A percentile compares a stretch with the other conserved stretches of the same genome.
Evolutionary conservation across 1,140 invertebrate species (phyloP).

Genomic region (Drosophila mojavensis): DNA sequence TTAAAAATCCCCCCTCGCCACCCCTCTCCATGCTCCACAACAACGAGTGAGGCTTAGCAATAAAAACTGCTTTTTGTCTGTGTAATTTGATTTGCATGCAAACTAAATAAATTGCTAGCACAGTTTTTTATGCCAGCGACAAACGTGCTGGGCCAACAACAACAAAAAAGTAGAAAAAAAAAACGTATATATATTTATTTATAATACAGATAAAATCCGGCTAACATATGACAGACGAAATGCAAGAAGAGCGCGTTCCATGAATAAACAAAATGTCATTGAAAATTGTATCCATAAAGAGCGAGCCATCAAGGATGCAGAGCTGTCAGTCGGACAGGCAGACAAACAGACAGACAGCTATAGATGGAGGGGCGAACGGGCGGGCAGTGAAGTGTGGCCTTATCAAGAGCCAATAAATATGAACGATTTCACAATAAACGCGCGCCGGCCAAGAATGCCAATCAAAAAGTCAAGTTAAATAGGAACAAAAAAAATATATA

Average conservation of each 20-base stretch:
- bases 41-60: constrained; percentile 19
- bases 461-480: constrained; percentile 20
- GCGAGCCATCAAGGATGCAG: constrained; percentile 11
- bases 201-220: constrained; percentile 22
- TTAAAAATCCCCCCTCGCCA: constrained; percentile 9
- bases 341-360: background rate
- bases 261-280: constrained; percentile 65
- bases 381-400: constrained; percentile 15
- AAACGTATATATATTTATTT: background rate
- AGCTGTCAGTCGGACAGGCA: constrained; percentile 4
- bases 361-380: background rate
- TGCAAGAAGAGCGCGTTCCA: constrained; percentile 37
- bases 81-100: constrained; percentile 77
- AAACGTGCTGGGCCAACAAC: constrained; percentile 1
- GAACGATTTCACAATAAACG: constrained; percentile 58
- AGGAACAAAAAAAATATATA: too few relatives aligned
- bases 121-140: constrained; percentile 21
- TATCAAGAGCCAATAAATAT: constrained; percentile 70
- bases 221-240: constrained; percentile 37
- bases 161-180: background rate
- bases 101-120: constrained; percentile 66
- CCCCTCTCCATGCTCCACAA: background rate
- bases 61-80: constrained; percentile 44
- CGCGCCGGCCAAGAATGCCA: constrained; percentile 31
- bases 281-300: constrained; percentile 28